Evolutionary conservation across 2,888 invertebrate genomes (phyloP).

Genomic region (Emesis castigata): DNA sequence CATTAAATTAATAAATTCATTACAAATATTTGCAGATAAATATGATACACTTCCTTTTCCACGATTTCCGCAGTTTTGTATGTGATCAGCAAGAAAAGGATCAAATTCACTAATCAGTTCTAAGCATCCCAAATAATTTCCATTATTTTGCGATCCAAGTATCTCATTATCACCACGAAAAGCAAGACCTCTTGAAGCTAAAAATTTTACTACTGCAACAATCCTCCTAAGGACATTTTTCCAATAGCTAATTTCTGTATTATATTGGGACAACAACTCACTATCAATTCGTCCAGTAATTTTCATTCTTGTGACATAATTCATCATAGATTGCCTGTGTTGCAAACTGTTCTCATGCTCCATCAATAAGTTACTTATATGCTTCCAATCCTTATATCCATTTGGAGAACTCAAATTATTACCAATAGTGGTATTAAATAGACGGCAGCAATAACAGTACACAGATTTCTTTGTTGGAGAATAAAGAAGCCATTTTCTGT

Average conservation of each 20-base stretch:
- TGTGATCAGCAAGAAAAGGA: conserved; percentile 39
- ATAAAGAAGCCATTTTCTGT: conserved; percentile 62
- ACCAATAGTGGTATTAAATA: conserved; percentile 44
- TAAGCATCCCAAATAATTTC: conserved; percentile 50
- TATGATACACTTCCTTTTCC: conserved; percentile 42
- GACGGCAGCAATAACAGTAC: conserved; percentile 49
- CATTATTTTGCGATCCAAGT: conserved; percentile 34
- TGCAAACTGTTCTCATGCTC: conserved; percentile 15
- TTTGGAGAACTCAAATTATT: conserved; percentile 16
- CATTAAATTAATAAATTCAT: conserved; percentile 72
- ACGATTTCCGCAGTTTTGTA: conserved; percentile 39
- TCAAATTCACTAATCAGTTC: conserved; percentile 44
- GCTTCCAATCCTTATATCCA: conserved; percentile 22
- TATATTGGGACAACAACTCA: conserved; percentile 12
- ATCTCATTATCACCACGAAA: conserved; percentile 10
- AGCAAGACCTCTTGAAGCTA: conserved; percentile 22
- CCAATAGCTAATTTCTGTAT: background rate
- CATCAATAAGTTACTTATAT: conserved; percentile 20
- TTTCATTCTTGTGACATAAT: conserved; percentile 14
- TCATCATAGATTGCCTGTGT: conserved; percentile 20
- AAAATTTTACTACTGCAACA: conserved; percentile 22
- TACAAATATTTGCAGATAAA: conserved; percentile 68
- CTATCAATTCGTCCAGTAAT: conserved; percentile 17
- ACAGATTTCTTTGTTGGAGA: conserved; percentile 54
- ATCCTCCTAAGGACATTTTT: conserved; percentile 5